These are phyloP conservation scores for Willowsia nigromaculata DNA, from an alignment of 2,888 invertebrate genomes.

Conservation along the genomic window DNA sequence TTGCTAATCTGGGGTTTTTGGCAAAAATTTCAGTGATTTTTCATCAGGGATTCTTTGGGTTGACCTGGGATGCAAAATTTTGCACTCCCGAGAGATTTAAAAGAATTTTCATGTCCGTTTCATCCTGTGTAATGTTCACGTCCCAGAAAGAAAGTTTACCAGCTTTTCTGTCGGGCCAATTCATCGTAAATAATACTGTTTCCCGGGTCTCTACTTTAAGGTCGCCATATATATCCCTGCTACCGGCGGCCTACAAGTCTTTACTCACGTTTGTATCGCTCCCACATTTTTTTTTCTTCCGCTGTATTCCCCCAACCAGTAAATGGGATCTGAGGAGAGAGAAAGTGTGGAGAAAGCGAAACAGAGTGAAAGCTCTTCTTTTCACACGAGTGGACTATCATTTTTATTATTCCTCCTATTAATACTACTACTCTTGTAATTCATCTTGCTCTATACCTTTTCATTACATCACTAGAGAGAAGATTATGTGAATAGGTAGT, in stretches of 20 bases:
- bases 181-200: not conserved
- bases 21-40: too few relatives aligned
- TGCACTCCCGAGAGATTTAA: too few relatives aligned
- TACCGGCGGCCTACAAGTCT: not conserved
- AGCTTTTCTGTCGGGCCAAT: not conserved
- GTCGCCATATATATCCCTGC: not conserved
- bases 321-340: not conserved
- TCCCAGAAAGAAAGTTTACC: not conserved
- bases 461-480: not conserved
- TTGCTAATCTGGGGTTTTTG: too few relatives aligned
- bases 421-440: not conserved
- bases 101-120: not conserved
- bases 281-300: not conserved
- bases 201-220: not conserved
- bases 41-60: too few relatives aligned
- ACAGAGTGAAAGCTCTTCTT: not conserved
- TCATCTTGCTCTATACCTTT: constrained; percentile 9
- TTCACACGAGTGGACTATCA: not conserved
- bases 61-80: too few relatives aligned
- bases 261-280: not conserved
- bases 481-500: not conserved
- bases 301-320: not conserved
- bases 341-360: not conserved
- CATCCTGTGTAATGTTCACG: not conserved
- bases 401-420: not conserved